These are phyloP conservation scores for Melopsittacus undulatus DNA, from an alignment of 2,797 vertebrate species.

Conservation along the genomic window DNA sequence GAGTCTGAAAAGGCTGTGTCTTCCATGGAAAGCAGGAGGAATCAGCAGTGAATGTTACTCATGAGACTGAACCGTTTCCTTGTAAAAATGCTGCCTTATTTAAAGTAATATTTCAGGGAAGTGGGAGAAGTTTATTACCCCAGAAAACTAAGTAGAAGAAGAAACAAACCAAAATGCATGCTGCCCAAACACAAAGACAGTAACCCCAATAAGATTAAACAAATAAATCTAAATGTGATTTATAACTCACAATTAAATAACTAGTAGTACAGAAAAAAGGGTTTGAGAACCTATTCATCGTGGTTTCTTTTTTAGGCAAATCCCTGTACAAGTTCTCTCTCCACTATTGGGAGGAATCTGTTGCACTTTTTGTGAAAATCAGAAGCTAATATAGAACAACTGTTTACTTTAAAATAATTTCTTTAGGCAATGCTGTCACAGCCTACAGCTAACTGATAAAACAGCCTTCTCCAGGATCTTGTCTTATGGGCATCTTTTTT, in stretches of 20 bases:
- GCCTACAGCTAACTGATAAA: not conserved
- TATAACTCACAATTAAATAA: not conserved
- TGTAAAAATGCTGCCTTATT: not conserved
- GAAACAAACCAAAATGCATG: not conserved
- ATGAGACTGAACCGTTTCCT: not conserved
- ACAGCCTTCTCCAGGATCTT: not conserved
- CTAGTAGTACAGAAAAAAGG: not conserved
- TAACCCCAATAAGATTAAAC: not conserved
- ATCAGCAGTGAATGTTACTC: not conserved
- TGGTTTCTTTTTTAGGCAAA: not conserved
- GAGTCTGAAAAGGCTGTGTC: not conserved
- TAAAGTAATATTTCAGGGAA: not conserved
- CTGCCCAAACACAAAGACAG: not conserved
- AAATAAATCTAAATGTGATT: not conserved
- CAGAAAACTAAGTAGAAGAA: not conserved
- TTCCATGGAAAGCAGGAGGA: not conserved
- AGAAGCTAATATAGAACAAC: not conserved
- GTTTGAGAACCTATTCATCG: not conserved
- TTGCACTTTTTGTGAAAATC: not conserved
- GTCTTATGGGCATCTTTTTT: not conserved
- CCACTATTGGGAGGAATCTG: not conserved
- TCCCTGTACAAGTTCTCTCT: not conserved
- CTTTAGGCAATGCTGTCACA: not conserved
- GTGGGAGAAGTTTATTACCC: not conserved
- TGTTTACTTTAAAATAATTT: not conserved